Evolutionary conservation across 2,113 vertebrate species (phyloP).

Genomic region (Aegithalos caudatus): DNA sequence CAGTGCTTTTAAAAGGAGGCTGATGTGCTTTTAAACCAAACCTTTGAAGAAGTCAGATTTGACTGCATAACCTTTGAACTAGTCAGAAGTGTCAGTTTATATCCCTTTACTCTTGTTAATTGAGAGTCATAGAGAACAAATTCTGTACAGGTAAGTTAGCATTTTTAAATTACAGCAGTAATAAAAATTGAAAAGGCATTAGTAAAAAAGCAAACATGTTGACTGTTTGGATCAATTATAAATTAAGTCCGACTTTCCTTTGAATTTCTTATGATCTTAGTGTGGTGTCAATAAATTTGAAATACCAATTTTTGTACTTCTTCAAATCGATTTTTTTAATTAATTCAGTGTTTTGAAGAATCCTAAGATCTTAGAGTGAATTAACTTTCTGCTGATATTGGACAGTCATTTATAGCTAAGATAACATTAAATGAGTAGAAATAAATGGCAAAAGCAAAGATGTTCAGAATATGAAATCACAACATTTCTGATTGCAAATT

Average conservation of each 20-base stretch:
- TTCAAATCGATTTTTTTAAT: neutral
- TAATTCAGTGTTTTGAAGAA: neutral
- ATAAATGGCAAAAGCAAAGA: neutral
- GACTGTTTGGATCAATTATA: neutral
- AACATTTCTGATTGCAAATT: neutral
- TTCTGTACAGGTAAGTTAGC: neutral
- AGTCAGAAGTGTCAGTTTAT: neutral
- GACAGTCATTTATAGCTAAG: neutral
- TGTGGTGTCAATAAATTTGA: neutral
- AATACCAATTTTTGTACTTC: neutral
- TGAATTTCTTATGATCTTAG: neutral
- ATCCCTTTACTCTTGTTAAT: neutral
- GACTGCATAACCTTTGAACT: neutral
- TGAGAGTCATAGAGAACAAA: neutral
- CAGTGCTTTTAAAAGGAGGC: neutral
- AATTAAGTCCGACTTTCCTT: neutral
- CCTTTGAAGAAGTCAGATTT: neutral
- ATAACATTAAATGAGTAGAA: neutral
- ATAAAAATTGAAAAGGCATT: neutral
- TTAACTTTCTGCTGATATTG: neutral
- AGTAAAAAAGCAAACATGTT: neutral
- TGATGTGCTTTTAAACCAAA: constrained; percentile 23
- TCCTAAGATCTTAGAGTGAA: neutral
- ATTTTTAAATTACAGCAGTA: neutral
- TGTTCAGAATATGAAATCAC: neutral